Evolutionary conservation across 2,888 invertebrate species (phyloP).

Genomic region (Ormyrus labotus): DNA sequence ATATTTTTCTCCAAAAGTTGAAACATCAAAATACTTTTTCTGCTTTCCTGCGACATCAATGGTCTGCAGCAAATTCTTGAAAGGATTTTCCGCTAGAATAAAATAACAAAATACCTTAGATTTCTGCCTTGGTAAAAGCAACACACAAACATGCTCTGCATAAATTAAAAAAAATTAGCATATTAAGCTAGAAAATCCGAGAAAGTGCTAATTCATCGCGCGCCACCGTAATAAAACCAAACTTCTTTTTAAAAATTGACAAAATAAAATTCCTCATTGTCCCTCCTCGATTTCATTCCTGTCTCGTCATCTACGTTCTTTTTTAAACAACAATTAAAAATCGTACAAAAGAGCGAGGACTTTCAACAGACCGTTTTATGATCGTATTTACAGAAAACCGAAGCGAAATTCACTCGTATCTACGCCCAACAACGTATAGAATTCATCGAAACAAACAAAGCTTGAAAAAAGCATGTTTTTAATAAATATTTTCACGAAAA

Average conservation of each 20-base stretch:
- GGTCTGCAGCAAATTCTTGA: constrained; percentile 79
- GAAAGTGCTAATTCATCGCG: constrained; percentile 43
- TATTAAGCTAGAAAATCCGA: constrained; percentile 25
- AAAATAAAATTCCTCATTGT: neutral
- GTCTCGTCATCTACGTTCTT: neutral
- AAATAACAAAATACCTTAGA: constrained; percentile 12
- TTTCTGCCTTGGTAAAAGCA: neutral
- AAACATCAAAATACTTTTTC: constrained; percentile 88
- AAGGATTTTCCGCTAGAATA: constrained; percentile 80
- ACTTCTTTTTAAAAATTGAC: neutral
- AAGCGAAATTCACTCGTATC: too few species aligned
- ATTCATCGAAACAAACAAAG: too few species aligned
- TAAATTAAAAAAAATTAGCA: constrained; percentile 45
- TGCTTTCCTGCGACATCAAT: constrained; percentile 80
- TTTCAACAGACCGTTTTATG: too few species aligned
- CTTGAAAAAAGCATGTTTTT: constrained; percentile 3
- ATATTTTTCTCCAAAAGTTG: constrained; percentile 86
- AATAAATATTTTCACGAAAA: constrained; percentile 32
- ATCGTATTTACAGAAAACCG: too few species aligned
- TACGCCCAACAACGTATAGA: too few species aligned
- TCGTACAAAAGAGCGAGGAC: neutral
- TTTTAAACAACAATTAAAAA: constrained; percentile 22
- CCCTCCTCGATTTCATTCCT: neutral
- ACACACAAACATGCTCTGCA: constrained; percentile 7
- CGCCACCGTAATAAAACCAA: neutral